A percentile compares a stretch with the other conserved stretches of the same genome.
Conservation (phyloP, 2,797 vertebrate species). For the Gallinago nigripennis region DNA sequence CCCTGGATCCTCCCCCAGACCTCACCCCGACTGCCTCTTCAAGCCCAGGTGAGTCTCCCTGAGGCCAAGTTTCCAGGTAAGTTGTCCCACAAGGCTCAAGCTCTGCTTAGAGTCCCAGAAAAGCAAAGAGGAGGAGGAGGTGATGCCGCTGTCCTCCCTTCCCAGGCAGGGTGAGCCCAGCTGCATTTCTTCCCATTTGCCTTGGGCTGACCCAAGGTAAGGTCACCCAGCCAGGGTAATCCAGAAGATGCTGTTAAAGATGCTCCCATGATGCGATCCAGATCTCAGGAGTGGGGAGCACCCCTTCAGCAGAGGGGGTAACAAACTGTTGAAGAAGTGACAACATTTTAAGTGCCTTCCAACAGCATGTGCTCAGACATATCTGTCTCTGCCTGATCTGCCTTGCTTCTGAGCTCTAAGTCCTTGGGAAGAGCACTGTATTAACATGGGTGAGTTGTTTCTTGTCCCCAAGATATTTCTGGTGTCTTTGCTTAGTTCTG, state of each 20-base stretch:
- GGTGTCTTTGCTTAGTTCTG: neutral
- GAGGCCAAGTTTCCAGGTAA: neutral
- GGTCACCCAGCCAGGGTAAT: neutral
- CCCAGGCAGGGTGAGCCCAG: neutral
- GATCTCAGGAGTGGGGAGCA: neutral
- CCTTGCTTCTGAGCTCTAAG: neutral
- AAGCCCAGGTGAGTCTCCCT: neutral
- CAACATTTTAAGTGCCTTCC: neutral
- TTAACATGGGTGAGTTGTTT: neutral
- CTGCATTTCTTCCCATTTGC: neutral
- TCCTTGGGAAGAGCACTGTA: neutral
- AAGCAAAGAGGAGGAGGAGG: neutral
- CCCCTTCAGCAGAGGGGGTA: neutral
- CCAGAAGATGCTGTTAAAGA: neutral
- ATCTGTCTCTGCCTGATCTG: neutral
- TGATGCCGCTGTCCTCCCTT: neutral
- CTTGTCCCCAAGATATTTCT: neutral
- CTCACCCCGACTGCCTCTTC: neutral
- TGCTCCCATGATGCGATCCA: fast-evolving
- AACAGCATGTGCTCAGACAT: neutral
- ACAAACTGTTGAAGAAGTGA: neutral
- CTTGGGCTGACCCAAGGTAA: neutral
- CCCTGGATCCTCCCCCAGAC: neutral
- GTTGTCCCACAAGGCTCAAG: neutral
- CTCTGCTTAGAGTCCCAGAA: neutral